phyloP scores from a whole-genome alignment of 2,888 invertebrate species.

The Micropterix aruncella region DNA sequence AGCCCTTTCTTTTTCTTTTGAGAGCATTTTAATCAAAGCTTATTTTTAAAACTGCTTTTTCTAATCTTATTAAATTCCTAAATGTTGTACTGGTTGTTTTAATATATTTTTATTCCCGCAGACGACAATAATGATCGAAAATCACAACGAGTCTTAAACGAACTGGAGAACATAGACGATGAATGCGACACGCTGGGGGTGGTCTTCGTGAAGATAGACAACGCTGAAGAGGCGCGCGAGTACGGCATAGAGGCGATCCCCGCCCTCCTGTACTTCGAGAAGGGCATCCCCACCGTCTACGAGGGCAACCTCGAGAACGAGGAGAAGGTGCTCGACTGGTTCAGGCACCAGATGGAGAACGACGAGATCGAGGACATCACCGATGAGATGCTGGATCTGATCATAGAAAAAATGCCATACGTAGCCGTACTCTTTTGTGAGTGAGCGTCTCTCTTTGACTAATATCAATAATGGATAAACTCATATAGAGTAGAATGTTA shows the following conservation, averaged over 20 bases:
- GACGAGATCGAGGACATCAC: conserved; percentile 92
- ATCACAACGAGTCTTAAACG: conserved; percentile 71
- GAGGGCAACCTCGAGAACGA: conserved; percentile 82
- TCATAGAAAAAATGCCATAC: conserved; percentile 76
- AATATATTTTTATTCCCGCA: conserved; percentile 20
- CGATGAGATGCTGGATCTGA: conserved; percentile 84
- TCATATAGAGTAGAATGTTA: conserved; percentile 5
- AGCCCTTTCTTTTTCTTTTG: too few species aligned
- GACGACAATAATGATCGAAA: conserved; percentile 84
- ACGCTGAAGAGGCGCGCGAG: conserved; percentile 78
- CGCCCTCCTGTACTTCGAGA: conserved; percentile 69
- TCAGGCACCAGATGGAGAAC: conserved; percentile 68
- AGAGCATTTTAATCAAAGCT: too few species aligned
- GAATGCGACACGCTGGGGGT: conserved; percentile 82
- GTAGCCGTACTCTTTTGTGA: conserved; percentile 88
- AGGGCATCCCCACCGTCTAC: conserved; percentile 59
- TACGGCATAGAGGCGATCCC: conserved; percentile 85
- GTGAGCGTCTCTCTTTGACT: conserved; percentile 21
- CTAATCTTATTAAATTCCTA: too few species aligned
- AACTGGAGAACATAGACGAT: conserved; percentile 87
- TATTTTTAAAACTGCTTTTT: too few species aligned
- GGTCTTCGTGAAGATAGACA: conserved; percentile 86
- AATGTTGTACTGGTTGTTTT: too few species aligned
- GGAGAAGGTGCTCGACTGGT: conserved; percentile 77
- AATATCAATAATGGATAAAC: conserved; percentile 11